phyloP scores from a whole-genome alignment of 2,888 invertebrate species.

The Cephonodes hylas region DNA sequence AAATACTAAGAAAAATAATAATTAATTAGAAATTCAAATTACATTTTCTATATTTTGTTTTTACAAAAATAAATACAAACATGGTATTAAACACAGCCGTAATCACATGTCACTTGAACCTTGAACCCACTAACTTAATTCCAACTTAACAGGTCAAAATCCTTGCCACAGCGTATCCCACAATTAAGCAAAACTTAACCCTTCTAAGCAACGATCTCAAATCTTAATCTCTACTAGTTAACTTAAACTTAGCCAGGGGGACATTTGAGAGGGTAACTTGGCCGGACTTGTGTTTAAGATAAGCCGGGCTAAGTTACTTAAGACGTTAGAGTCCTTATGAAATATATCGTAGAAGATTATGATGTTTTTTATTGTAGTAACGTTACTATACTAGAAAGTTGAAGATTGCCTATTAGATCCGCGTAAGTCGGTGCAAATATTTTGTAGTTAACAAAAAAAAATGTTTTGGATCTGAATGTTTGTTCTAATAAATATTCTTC shows the following conservation, averaged over 20 bases:
- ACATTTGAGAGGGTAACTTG: slow-evolving; percentile 17
- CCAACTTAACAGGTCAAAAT: slow-evolving; percentile 2
- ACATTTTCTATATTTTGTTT: no score
- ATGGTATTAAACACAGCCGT: neutral
- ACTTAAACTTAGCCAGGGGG: slow-evolving; percentile 15
- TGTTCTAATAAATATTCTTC: no score
- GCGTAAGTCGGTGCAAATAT: no score
- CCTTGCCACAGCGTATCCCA: neutral
- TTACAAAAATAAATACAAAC: no score
- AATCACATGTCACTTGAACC: neutral
- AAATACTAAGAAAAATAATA: no score
- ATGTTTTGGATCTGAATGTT: no score
- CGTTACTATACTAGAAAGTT: no score
- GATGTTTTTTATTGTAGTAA: no score
- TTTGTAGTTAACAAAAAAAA: no score
- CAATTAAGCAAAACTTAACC: slow-evolving; percentile 11
- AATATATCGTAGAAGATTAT: neutral
- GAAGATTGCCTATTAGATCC: no score
- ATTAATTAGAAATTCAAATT: no score
- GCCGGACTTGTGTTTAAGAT: slow-evolving; percentile 17
- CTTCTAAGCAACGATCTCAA: slow-evolving; percentile 22
- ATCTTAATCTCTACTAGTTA: slow-evolving; percentile 26
- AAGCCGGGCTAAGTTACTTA: slow-evolving; percentile 17
- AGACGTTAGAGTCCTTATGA: neutral
- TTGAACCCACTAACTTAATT: neutral